Percentiles rank a stretch among this genome's conserved stretches.
These are phyloP conservation scores for Pangasius mekongensis DNA, from an alignment of 2,797 vertebrate genomes.

Conservation along the genomic window DNA sequence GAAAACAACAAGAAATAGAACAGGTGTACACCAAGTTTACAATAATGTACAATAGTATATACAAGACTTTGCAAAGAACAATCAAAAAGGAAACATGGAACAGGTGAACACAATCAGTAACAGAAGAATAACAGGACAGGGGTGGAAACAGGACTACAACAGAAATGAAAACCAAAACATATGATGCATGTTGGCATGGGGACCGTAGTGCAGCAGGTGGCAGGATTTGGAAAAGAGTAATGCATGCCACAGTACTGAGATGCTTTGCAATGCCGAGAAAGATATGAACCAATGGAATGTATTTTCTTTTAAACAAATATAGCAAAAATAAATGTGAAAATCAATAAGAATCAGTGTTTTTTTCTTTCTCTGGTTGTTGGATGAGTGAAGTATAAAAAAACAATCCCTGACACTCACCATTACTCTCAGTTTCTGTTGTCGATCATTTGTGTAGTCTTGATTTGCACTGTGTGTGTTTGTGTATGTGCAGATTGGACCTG, in stretches of 20 bases:
- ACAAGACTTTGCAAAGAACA: neutral
- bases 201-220: neutral
- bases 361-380: too few relatives aligned
- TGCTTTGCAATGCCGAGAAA: neutral
- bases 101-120: neutral
- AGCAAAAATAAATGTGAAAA: neutral
- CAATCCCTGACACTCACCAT: neutral
- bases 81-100: neutral
- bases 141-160: neutral
- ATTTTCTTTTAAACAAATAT: neutral
- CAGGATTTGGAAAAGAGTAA: too few relatives aligned
- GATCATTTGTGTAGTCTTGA: neutral
- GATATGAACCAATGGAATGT: neutral
- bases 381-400: neutral
- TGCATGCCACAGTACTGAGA: neutral
- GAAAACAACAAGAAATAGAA: neutral
- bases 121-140: neutral
- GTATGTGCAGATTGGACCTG: constrained; percentile 85
- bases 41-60: too few relatives aligned
- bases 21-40: neutral
- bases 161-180: neutral
- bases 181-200: neutral
- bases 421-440: neutral
- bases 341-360: neutral
- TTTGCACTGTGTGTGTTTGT: constrained; percentile 13